phyloP scores from a whole-genome alignment of 2,888 invertebrate species.

The Cryptus viduatorius region DNA sequence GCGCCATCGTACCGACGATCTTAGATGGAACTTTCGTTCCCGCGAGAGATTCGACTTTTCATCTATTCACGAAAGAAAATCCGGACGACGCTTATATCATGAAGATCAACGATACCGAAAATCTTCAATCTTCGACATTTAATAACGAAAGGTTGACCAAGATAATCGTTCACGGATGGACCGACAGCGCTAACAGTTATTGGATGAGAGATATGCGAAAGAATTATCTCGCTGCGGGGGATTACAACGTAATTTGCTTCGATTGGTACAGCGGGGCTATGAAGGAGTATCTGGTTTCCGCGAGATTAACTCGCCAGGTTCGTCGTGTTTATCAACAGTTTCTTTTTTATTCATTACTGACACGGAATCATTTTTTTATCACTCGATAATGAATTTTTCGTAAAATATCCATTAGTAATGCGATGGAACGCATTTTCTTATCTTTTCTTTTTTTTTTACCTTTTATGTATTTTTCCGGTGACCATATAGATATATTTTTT shows the following conservation, averaged over 20 bases:
- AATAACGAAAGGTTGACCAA: conserved; percentile 76
- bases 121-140: conserved; percentile 72
- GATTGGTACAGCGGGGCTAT: conserved; percentile 85
- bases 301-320: conserved; percentile 74
- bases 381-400: too few species aligned
- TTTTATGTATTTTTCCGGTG: too few species aligned
- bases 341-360: too few species aligned
- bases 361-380: too few species aligned
- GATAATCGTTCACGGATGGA: conserved; percentile 86
- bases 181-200: conserved; percentile 80
- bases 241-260: conserved; percentile 86
- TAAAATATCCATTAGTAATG: too few species aligned
- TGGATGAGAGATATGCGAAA: conserved; percentile 81
- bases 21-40: conserved; percentile 66
- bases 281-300: conserved; percentile 76
- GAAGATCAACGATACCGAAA: conserved; percentile 69
- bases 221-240: conserved; percentile 83
- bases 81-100: conserved; percentile 67
- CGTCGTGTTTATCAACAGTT: conserved; percentile 4
- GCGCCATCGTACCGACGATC: conserved; percentile 51
- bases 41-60: conserved; percentile 73
- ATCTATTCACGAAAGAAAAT: conserved; percentile 77
- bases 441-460: too few species aligned
- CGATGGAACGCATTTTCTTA: too few species aligned
- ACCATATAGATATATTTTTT: too few species aligned